These are phyloP conservation scores for Scaptomyza tumidula DNA, from an alignment of 2,888 invertebrate genomes.

Conservation along the genomic window DNA sequence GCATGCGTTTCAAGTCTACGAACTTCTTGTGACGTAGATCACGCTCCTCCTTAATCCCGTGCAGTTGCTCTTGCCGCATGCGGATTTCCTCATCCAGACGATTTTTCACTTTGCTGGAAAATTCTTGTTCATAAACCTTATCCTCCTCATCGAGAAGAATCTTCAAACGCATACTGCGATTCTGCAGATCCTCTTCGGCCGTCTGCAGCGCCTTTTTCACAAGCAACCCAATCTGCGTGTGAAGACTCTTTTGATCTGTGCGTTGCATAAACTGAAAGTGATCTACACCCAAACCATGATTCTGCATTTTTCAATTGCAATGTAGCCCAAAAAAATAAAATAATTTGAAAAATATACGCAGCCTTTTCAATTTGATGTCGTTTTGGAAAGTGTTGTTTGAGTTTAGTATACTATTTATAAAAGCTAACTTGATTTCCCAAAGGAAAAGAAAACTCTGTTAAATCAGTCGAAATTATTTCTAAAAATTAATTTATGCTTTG, in stretches of 20 bases:
- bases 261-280: conserved; percentile 72
- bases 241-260: conserved; percentile 80
- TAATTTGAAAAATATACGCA: conserved; percentile 3
- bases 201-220: conserved; percentile 78
- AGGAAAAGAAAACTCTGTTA: no score
- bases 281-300: conserved; percentile 47
- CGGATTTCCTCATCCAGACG: conserved; percentile 80
- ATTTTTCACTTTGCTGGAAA: conserved; percentile 75
- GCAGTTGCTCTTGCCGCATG: conserved; percentile 72
- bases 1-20: conserved; percentile 72
- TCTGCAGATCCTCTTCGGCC: conserved; percentile 67
- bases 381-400: not conserved
- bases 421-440: not conserved
- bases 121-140: conserved; percentile 78
- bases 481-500: no score
- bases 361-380: conserved; percentile 21
- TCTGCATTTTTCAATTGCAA: conserved; percentile 39
- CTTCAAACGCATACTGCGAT: conserved; percentile 67
- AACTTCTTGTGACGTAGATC: conserved; percentile 63
- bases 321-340: conserved; percentile 1
- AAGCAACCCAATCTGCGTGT: conserved; percentile 74
- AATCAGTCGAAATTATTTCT: no score
- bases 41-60: conserved; percentile 72
- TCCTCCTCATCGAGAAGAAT: conserved; percentile 77
- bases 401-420: not conserved